phyloP scores from a whole-genome alignment of 1,140 invertebrate species.

The Nixonia krombeini region DNA sequence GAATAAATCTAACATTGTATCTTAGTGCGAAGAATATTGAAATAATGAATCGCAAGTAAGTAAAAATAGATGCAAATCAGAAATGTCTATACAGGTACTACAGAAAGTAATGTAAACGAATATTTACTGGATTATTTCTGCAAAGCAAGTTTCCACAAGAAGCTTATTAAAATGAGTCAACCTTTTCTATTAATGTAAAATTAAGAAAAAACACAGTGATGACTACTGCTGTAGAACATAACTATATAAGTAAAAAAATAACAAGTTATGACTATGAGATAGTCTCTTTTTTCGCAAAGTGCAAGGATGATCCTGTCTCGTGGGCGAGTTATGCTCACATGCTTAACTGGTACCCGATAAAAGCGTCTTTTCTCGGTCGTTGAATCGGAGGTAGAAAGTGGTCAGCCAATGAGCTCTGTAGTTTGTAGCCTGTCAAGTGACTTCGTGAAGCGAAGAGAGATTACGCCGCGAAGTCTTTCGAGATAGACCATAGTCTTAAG shows the following conservation, averaged over 20 bases:
- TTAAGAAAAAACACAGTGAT: neutral
- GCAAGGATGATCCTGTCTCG: neutral
- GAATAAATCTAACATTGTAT: too few species aligned
- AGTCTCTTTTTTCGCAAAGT: neutral
- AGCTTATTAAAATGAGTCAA: too few species aligned
- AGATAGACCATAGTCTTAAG: too few species aligned
- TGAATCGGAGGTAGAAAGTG: slow-evolving; percentile 64
- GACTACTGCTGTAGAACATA: neutral
- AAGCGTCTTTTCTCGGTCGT: slow-evolving; percentile 58
- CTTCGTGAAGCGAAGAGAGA: slow-evolving; percentile 40
- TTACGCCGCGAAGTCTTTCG: too few species aligned
- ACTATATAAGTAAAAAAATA: neutral
- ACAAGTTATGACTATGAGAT: neutral
- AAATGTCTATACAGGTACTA: too few species aligned
- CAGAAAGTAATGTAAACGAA: too few species aligned
- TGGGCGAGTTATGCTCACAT: slow-evolving; percentile 27
- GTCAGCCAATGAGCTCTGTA: slow-evolving; percentile 65
- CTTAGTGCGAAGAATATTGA: too few species aligned
- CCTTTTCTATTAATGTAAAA: neutral
- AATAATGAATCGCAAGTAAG: too few species aligned
- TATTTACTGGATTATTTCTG: too few species aligned
- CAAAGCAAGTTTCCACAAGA: too few species aligned
- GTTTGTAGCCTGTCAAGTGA: slow-evolving; percentile 51
- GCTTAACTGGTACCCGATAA: slow-evolving; percentile 49
- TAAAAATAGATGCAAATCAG: too few species aligned